These are phyloP conservation scores for Trissolcus japonicus DNA, from an alignment of 2,888 invertebrate species.

Conservation along the genomic window DNA sequence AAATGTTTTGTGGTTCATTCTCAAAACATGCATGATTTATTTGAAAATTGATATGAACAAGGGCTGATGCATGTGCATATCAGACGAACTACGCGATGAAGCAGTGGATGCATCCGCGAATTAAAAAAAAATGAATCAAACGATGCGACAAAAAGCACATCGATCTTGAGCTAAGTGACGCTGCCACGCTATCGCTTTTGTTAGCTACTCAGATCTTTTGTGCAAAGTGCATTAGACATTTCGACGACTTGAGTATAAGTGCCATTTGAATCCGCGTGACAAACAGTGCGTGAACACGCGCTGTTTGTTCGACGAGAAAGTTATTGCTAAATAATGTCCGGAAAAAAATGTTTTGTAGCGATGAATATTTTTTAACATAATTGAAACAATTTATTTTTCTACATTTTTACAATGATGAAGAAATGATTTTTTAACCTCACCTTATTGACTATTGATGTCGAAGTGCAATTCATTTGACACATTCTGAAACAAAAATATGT, in stretches of 20 bases:
- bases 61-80: slow-evolving; percentile 25
- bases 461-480: too few species aligned
- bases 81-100: slow-evolving; percentile 20
- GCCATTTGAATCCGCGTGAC: slow-evolving; percentile 4
- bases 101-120: slow-evolving; percentile 24
- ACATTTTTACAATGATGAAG: too few species aligned
- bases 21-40: slow-evolving; percentile 28
- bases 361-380: neutral
- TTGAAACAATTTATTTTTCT: neutral
- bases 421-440: too few species aligned
- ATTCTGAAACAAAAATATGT: too few species aligned
- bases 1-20: slow-evolving; percentile 12
- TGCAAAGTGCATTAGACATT: slow-evolving; percentile 17
- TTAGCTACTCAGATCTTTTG: slow-evolving; percentile 7
- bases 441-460: too few species aligned
- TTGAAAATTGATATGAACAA: slow-evolving; percentile 19
- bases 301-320: slow-evolving; percentile 6
- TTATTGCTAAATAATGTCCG: slow-evolving; percentile 1
- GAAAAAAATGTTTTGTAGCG: neutral
- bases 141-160: slow-evolving; percentile 25
- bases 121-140: slow-evolving; percentile 30
- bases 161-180: slow-evolving; percentile 28
- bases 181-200: slow-evolving; percentile 16
- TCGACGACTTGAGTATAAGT: slow-evolving; percentile 11
- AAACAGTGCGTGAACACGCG: slow-evolving; percentile 15